A percentile compares a stretch with the other conserved stretches of the same genome.
phyloP scores from a whole-genome alignment of 2,113 vertebrate species.

The Zapus hudsonius region DNA sequence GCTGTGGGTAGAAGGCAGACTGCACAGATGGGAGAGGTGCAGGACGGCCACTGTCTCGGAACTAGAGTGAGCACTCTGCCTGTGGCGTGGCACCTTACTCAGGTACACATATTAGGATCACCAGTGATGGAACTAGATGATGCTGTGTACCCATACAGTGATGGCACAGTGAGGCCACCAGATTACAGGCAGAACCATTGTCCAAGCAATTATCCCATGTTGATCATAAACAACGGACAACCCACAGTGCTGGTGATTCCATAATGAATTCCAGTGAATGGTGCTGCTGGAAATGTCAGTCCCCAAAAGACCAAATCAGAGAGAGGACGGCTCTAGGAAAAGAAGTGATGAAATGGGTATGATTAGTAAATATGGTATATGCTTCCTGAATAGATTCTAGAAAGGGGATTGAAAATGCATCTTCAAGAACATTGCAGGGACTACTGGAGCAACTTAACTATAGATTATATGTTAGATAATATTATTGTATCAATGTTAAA shows the following conservation, averaged over 20 bases:
- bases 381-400: background rate
- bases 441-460: background rate
- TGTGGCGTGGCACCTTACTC: too few relatives aligned
- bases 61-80: background rate
- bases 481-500: background rate
- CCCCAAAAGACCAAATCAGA: background rate
- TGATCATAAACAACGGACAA: background rate
- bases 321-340: background rate
- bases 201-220: background rate
- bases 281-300: background rate
- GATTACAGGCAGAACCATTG: background rate
- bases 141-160: accelerated
- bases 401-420: background rate
- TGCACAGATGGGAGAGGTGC: background rate
- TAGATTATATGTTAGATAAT: accelerated
- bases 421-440: background rate
- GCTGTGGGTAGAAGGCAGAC: background rate
- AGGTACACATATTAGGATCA: background rate
- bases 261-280: background rate
- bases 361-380: too few relatives aligned
- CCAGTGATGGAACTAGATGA: background rate
- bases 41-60: background rate
- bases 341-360: background rate
- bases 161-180: background rate
- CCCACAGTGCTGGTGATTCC: background rate